Evolutionary conservation across 2,888 invertebrate genomes (phyloP).

Genomic region (Cephus pygmeus): DNA sequence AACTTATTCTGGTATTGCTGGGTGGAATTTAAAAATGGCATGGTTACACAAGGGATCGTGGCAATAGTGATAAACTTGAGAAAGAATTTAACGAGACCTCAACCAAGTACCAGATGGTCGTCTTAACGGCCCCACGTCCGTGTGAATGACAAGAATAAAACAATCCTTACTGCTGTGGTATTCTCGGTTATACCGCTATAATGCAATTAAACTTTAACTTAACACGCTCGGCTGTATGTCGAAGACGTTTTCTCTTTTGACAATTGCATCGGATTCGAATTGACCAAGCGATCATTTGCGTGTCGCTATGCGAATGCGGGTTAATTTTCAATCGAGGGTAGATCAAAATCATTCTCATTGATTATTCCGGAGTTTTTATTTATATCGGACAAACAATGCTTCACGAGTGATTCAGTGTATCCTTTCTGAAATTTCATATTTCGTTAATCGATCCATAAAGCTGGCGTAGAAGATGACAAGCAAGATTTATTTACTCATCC

Average conservation of each 20-base stretch:
- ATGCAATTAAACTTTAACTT: constrained; percentile 32
- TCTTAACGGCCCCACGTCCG: constrained; percentile 9
- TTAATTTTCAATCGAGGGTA: too few species aligned
- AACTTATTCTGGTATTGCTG: background rate
- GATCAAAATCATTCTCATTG: background rate
- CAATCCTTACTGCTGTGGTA: constrained; percentile 29
- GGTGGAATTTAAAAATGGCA: background rate
- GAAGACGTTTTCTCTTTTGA: background rate
- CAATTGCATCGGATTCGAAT: too few species aligned
- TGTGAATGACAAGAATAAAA: constrained; percentile 23
- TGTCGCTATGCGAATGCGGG: too few species aligned
- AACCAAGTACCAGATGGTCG: constrained; percentile 2
- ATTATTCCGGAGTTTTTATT: background rate
- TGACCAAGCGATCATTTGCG: too few species aligned
- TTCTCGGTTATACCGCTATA: constrained; percentile 30
- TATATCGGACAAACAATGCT: background rate
- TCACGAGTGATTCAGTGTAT: background rate
- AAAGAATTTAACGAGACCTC: constrained; percentile 3
- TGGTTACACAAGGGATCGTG: background rate
- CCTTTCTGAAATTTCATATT: background rate
- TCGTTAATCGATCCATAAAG: background rate
- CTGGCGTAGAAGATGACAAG: background rate
- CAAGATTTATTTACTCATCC: background rate
- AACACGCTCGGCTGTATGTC: background rate
- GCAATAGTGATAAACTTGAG: background rate